These are phyloP conservation scores for Spinus pinus DNA, from an alignment of 2,797 vertebrate genomes.

Conservation along the genomic window DNA sequence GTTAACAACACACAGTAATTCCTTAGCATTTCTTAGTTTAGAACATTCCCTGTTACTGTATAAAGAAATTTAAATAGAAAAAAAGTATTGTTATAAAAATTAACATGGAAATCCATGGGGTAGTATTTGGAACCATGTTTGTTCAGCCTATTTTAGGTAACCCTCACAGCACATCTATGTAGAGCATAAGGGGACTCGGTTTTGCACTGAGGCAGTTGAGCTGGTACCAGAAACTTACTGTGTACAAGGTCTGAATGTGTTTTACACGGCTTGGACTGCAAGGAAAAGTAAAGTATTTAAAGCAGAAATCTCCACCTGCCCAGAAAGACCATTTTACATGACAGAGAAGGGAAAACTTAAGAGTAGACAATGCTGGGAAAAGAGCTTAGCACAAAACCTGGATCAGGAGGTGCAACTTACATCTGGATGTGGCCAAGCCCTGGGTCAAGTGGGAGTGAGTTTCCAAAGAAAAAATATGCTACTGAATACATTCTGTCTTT, in stretches of 20 bases:
- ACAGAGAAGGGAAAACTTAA: slow-evolving; percentile 7
- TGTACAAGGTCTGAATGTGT: not conserved
- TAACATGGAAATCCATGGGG: not conserved
- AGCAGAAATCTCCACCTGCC: slow-evolving; percentile 14
- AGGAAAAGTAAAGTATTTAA: not conserved
- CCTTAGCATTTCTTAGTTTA: not conserved
- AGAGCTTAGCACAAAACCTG: slow-evolving; percentile 26
- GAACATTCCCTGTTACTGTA: not conserved
- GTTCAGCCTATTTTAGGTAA: not conserved
- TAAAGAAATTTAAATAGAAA: not conserved
- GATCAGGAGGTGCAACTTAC: not conserved
- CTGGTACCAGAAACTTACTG: not conserved
- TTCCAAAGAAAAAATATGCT: not conserved
- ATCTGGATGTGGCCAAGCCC: not conserved
- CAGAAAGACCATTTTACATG: slow-evolving; percentile 36
- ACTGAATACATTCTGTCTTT: not conserved
- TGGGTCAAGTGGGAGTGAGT: not conserved
- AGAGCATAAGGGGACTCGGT: not conserved
- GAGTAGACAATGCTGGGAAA: slow-evolving; percentile 22
- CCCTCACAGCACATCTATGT: not conserved
- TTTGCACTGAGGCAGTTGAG: not conserved
- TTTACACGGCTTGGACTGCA: slow-evolving; percentile 15
- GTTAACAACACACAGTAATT: not conserved
- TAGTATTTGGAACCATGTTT: not conserved
- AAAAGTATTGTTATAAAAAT: not conserved